Conservation (phyloP, 2,113 vertebrate species). For the Ahaetulla prasina region DNA sequence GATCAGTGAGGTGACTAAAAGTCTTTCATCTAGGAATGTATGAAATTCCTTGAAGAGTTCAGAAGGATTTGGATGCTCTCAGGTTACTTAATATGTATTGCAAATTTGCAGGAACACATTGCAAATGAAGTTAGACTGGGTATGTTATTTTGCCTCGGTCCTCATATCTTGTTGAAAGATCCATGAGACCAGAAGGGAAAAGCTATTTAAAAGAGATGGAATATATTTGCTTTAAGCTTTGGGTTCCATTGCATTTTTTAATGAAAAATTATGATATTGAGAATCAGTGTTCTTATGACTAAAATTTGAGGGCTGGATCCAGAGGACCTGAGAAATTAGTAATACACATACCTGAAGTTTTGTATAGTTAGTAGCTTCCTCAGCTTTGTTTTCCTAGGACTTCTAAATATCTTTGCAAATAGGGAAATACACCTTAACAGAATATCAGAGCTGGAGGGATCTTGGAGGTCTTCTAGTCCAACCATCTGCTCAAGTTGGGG, state of each 20-base stretch:
- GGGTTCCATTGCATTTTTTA: not conserved
- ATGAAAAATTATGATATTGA: not conserved
- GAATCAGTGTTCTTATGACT: not conserved
- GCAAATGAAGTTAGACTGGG: not conserved
- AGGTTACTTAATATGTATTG: not conserved
- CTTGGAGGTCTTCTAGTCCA: too few species aligned
- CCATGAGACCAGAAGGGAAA: not conserved
- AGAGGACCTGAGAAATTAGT: not conserved
- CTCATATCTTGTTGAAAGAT: not conserved
- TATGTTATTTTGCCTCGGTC: not conserved
- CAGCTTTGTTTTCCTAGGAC: not conserved
- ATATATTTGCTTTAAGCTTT: not conserved
- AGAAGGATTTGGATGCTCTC: not conserved
- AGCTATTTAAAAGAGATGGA: not conserved
- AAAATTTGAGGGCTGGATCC: not conserved
- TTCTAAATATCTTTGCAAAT: not conserved
- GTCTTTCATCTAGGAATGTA: too few species aligned
- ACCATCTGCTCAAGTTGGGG: too few species aligned
- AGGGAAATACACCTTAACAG: not conserved
- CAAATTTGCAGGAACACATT: not conserved
- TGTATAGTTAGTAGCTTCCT: not conserved
- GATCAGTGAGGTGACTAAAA: not conserved
- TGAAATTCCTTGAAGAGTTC: not conserved
- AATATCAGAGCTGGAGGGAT: too few species aligned
- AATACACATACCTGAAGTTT: not conserved